Base-by-base conservation (phyloP, 37 sponge, comb jelly and placozoan genomes). In the Diacarnus erythraeanus region DNA sequence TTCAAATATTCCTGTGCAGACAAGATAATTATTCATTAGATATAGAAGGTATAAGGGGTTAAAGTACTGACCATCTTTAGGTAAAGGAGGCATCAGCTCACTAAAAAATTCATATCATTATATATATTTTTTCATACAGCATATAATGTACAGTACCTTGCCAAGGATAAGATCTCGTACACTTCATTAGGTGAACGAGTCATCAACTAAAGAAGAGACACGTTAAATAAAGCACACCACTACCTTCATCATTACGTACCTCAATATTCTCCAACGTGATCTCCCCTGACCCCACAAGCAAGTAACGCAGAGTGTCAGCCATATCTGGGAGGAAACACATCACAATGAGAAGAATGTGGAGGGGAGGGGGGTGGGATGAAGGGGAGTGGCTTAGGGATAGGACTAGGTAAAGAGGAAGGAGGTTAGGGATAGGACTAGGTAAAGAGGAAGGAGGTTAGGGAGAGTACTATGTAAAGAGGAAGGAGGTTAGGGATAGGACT, bases 41-140 rank as follows among this genome's bases (percentile, higher is more conserved):
- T 63, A 29, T 6, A 15, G n/a, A 30, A 6, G 31, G 30, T 8
- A 8, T 63, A 25, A 69, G 59, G 31, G 15, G 6, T 4, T 6
- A 15, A 56, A 64, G 23, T 4, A 74, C 88, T 77, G 31, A 93
- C 94, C 88, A 54, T 77, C 86, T 12, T 35, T 87, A 8, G 95
- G 95, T 20, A 94, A 71, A 5, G 86, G 85, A 30, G 96, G 92
- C 59, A 95, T 42, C 64, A 92, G 79, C 35, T 84, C 89, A 80
- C 93, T 95, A 57, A 17, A 57, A n/a, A n/a, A n/a, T n/a, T n/a
- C n/a, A n/a, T n/a, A n/a, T n/a, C n/a, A n/a, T n/a, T n/a, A n/a
- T n/a, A n/a, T n/a, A n/a, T n/a, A n/a, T n/a, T n/a, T n/a, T n/a
- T n/a, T n/a, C n/a, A n/a, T n/a, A n/a, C n/a, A n/a, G n/a, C n/a